Evolutionary conservation across 2,888 invertebrate species (phyloP).

Genomic region (Clivina fossor): DNA sequence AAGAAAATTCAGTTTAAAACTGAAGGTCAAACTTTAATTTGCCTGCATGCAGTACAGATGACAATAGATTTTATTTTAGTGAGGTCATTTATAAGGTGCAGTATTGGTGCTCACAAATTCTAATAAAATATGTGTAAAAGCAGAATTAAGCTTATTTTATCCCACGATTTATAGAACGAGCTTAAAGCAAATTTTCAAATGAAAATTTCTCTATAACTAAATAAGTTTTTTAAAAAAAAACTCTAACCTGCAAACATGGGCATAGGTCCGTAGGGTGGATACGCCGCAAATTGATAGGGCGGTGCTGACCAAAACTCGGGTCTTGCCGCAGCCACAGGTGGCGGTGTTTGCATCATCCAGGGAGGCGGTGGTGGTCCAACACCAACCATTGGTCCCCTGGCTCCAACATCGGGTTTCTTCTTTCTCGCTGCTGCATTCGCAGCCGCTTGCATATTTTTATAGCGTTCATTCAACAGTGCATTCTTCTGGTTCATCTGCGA

Average conservation of each 20-base stretch:
- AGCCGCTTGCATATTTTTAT: constrained; percentile 16
- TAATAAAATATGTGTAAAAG: no score
- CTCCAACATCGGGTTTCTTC: constrained; percentile 16
- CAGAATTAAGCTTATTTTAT: no score
- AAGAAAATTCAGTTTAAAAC: no score
- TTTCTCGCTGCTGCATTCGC: constrained; percentile 9
- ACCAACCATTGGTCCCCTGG: background rate
- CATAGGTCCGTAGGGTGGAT: constrained; percentile 17
- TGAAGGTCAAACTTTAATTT: no score
- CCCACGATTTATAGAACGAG: no score
- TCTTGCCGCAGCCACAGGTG: constrained; percentile 2
- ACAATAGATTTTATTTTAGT: no score
- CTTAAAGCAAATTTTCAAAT: no score
- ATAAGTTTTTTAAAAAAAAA: background rate
- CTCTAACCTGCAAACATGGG: background rate
- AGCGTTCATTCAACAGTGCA: constrained; percentile 50
- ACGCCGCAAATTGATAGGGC: constrained; percentile 25
- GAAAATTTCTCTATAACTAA: no score
- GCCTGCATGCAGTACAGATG: no score
- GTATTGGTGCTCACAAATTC: no score
- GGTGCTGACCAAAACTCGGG: constrained; percentile 23
- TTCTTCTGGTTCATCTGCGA: constrained; percentile 52
- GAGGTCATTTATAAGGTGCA: no score
- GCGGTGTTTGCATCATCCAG: constrained; percentile 20
- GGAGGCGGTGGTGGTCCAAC: constrained; percentile 16